These are phyloP conservation scores for Papilio gigon DNA, from an alignment of 2,888 invertebrate species.

Conservation along the genomic window DNA sequence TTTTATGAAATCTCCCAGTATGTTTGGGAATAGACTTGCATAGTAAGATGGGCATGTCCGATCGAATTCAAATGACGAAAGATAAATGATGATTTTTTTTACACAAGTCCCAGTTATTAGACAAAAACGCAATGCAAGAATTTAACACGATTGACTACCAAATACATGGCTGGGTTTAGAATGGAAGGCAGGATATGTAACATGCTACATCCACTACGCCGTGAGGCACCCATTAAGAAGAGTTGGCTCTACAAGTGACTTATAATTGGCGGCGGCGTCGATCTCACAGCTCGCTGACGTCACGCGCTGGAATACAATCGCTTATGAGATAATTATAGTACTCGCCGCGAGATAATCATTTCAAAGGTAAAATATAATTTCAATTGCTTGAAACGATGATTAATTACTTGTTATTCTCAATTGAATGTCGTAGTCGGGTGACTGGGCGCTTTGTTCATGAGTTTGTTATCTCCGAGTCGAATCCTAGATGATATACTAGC, in stretches of 20 bases:
- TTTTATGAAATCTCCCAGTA: too few relatives aligned
- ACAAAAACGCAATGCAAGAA: too few relatives aligned
- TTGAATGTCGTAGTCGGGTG: background rate
- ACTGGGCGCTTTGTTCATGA: background rate
- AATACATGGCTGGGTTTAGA: background rate
- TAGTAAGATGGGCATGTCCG: too few relatives aligned
- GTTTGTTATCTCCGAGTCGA: background rate
- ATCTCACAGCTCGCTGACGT: slow-evolving; percentile 30
- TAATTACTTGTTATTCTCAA: slow-evolving; percentile 16
- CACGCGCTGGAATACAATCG: slow-evolving; percentile 39
- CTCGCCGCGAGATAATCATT: slow-evolving; percentile 8
- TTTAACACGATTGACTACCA: too few relatives aligned
- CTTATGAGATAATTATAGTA: slow-evolving; percentile 28
- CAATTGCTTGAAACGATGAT: slow-evolving; percentile 13
- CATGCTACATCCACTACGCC: background rate
- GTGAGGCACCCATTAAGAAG: slow-evolving; percentile 38
- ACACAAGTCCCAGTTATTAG: too few relatives aligned
- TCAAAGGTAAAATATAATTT: slow-evolving; percentile 12
- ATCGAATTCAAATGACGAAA: too few relatives aligned
- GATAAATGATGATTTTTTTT: too few relatives aligned
- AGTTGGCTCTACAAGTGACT: slow-evolving; percentile 46
- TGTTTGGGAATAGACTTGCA: too few relatives aligned
- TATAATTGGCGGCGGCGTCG: slow-evolving; percentile 48
- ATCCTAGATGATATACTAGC: background rate
- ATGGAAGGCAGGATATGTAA: background rate